Evolutionary conservation across 2,888 invertebrate species (phyloP).

Genomic region (Xylophagus ater): DNA sequence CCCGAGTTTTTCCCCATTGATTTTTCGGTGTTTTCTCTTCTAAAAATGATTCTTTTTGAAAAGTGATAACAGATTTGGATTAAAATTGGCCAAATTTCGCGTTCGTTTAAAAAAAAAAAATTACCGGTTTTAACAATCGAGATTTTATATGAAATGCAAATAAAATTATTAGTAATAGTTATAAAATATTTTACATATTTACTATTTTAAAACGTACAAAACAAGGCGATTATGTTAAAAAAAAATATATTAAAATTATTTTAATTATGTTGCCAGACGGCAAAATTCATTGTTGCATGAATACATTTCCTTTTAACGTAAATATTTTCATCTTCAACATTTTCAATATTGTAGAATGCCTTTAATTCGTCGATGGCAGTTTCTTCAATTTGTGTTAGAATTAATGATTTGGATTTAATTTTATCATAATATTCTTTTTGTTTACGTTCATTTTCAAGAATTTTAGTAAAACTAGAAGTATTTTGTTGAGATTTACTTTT

Average conservation of each 20-base stretch:
- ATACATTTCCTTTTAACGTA: constrained; percentile 42
- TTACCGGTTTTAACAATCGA: too few relatives aligned
- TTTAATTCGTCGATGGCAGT: constrained; percentile 70
- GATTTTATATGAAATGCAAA: too few relatives aligned
- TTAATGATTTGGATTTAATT: constrained; percentile 60
- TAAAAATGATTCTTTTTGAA: too few relatives aligned
- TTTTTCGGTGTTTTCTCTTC: too few relatives aligned
- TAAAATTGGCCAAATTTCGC: too few relatives aligned
- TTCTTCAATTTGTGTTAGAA: constrained; percentile 77
- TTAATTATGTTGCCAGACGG: constrained; percentile 26
- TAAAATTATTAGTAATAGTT: too few relatives aligned
- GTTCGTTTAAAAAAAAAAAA: too few relatives aligned
- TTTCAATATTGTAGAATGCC: constrained; percentile 59
- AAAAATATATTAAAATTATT: not conserved
- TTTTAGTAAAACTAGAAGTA: constrained; percentile 41
- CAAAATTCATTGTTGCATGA: constrained; percentile 31
- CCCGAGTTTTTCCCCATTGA: too few relatives aligned
- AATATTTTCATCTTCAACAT: constrained; percentile 60
- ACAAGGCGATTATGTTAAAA: too few relatives aligned
- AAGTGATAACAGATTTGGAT: too few relatives aligned
- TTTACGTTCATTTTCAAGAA: constrained; percentile 61
- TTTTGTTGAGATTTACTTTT: not conserved
- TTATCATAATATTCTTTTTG: constrained; percentile 60
- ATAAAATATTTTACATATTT: too few relatives aligned
- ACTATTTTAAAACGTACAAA: too few relatives aligned